Evolutionary conservation across 2,113 vertebrate genomes (phyloP).

Genomic region (Nibea coibor): DNA sequence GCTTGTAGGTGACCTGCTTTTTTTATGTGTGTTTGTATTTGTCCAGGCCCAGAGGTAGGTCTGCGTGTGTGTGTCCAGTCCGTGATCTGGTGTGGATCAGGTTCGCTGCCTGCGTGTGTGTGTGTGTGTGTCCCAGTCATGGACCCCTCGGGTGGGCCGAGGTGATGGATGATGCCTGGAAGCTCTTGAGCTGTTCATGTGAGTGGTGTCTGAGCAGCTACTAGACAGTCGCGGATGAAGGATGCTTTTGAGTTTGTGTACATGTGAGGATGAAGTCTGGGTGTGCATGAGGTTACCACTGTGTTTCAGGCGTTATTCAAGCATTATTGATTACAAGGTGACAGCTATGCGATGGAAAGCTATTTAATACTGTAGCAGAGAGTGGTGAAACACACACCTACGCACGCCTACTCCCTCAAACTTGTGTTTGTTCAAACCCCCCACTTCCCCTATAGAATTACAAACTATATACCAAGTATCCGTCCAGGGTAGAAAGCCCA

Average conservation of each 20-base stretch:
- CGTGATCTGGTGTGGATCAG: slow-evolving; percentile 62
- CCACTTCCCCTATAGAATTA: slow-evolving; percentile 72
- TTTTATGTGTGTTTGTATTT: slow-evolving; percentile 66
- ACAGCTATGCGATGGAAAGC: slow-evolving; percentile 66
- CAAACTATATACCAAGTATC: slow-evolving; percentile 61
- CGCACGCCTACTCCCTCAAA: slow-evolving; percentile 54
- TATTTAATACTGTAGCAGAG: slow-evolving; percentile 71
- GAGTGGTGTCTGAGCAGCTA: slow-evolving; percentile 49
- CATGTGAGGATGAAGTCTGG: slow-evolving; percentile 31
- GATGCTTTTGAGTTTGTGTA: slow-evolving; percentile 45
- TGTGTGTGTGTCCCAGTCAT: slow-evolving; percentile 43
- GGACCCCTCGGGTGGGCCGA: slow-evolving; percentile 50
- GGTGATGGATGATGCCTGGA: slow-evolving; percentile 78
- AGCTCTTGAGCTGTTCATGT: slow-evolving; percentile 59
- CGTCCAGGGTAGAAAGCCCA: slow-evolving; percentile 51
- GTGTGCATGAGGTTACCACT: slow-evolving; percentile 47
- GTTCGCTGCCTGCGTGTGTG: slow-evolving; percentile 45
- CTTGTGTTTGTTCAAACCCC: slow-evolving; percentile 71
- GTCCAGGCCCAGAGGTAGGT: slow-evolving; percentile 27
- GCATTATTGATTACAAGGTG: slow-evolving; percentile 74
- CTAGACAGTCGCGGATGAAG: slow-evolving; percentile 51
- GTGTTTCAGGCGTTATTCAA: slow-evolving; percentile 67
- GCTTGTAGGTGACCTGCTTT: slow-evolving; percentile 40
- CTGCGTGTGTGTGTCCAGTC: slow-evolving; percentile 55
- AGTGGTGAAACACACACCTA: slow-evolving; percentile 64